Evolutionary conservation across 2,113 vertebrate genomes (phyloP), one percentile per base, ranked within the genome.

Genomic region (Ochotona curzoniae): DNA sequence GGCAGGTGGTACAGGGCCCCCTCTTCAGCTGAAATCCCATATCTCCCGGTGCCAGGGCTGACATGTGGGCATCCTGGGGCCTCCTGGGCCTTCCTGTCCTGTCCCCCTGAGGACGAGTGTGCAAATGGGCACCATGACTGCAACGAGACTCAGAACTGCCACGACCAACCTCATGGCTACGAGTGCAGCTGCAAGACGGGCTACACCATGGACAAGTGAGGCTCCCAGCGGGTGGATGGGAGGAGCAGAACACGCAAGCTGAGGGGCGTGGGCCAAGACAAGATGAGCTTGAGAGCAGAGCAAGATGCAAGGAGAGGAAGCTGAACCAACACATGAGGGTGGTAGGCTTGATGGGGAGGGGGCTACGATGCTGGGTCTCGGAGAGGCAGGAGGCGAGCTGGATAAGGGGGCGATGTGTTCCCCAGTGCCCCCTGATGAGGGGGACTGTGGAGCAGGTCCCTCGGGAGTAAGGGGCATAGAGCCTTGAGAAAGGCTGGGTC

Each of bases 41-140:
- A 4, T 93, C 14, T 49, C 66, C 47, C 0, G 57, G 8, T 30
- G 23, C 35, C 95, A 98, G 97, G 96, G 32, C 89, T 98, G 79
- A 94, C 87, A 0, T 98, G 93, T 81, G 93, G 76, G 44, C 98
- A 86, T 79, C 93, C 97, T 47, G 98, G 98, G 97, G 98, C 98
- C 47, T 98, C 98, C 94, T 99, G 99, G 99, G 99, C 99, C 64
- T 99, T 99, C 96, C 98, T 99, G 93, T 97, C 98, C 79, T 99
- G 99, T 86, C 99, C 99, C 3, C 98, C 98, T 3, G 99, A 99
- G 97, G 98, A 99, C 5, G 99, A 99, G 92, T 99, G 99, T 90
- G 97, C 98, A 3, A 99, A 99, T 0, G 97, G 98, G n/a, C 99
- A 99, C 96, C 99, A 99, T 49, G 98, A 99, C 97, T 99, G 99